Base-by-base conservation (phyloP, 2,888 invertebrate genomes). In the Bedellia somnulentella region DNA sequence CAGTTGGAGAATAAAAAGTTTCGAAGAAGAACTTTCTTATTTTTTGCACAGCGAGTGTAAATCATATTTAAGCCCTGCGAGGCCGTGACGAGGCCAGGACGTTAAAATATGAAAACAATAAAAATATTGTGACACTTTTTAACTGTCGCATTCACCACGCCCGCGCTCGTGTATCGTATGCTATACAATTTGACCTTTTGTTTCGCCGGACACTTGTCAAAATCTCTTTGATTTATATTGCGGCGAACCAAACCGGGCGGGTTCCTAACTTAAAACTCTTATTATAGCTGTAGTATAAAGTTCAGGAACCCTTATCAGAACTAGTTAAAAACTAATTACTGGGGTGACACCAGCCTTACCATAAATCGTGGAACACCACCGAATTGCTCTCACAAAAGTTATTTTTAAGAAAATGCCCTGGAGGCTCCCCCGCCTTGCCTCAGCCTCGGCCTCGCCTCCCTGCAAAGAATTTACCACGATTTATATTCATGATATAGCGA, bases 401-500 rank as follows among this genome's bases (percentile, higher is more conserved):
- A 75, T 75, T 75, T 75, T 75, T 67, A 73, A 75, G 75, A 73
- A 75, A 71, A 71, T 67, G 62, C 75, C 73, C 75, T 61, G 53
- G 70, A 67, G 70, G 68, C 62, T 46, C 45, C 47, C 49, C 41
- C 49, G 51, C 47, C 41, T 36, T 41, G 15, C 45, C 47, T 48
- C 41, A 48, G 51, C 47, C 41, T 36, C 42, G 15, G 43, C 44
- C 45, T 47, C 32, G 30, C 35, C 49, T 46, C 46, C 46, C 39
- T 45, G 53, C 54, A 57, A 61, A 70, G 76, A 79, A 78, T 80
- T 79, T 78, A 79, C 78, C 77, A 78, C 78, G 76, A 80, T 77
- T 80, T 80, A 79, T 76, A 76, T 76, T 76, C 76, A 75, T 76
- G 63, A 70, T 61, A 70, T 73, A 71, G 66, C 68, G 73, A 70